Conservation (phyloP, 2,888 invertebrate genomes). For the Eulithis testata region DNA sequence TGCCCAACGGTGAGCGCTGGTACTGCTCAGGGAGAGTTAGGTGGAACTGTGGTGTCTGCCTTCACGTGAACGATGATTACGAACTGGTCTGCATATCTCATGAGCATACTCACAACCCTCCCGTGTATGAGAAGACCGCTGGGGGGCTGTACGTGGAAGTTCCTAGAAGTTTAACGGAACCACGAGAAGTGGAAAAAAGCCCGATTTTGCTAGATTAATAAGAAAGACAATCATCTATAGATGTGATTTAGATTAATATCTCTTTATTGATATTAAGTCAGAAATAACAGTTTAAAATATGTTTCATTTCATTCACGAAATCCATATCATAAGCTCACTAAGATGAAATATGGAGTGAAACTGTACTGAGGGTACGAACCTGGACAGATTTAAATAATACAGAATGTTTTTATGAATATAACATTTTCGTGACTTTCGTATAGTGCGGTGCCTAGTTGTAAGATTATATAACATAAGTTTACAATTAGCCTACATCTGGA, state of each 20-base stretch:
- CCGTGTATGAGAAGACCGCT: conserved; percentile 66
- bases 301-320: no score
- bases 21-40: conserved; percentile 71
- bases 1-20: conserved; percentile 75
- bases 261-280: background rate
- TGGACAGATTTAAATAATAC: no score
- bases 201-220: conserved; percentile 21
- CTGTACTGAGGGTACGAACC: no score
- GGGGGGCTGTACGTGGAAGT: conserved; percentile 67
- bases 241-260: background rate
- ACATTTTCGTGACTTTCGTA: no score
- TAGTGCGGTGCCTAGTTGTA: no score
- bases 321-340: no score
- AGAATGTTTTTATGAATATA: no score
- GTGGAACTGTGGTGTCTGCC: conserved; percentile 72
- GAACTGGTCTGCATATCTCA: conserved; percentile 74
- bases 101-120: conserved; percentile 70
- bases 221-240: background rate
- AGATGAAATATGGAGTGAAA: background rate
- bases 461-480: no score
- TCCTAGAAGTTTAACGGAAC: conserved; percentile 25
- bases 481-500: no score
- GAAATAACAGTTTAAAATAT: no score
- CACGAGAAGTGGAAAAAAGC: conserved; percentile 10
- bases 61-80: conserved; percentile 78